Conservation (phyloP, 1,140 invertebrate species). For the Drosophila obscura region DNA sequence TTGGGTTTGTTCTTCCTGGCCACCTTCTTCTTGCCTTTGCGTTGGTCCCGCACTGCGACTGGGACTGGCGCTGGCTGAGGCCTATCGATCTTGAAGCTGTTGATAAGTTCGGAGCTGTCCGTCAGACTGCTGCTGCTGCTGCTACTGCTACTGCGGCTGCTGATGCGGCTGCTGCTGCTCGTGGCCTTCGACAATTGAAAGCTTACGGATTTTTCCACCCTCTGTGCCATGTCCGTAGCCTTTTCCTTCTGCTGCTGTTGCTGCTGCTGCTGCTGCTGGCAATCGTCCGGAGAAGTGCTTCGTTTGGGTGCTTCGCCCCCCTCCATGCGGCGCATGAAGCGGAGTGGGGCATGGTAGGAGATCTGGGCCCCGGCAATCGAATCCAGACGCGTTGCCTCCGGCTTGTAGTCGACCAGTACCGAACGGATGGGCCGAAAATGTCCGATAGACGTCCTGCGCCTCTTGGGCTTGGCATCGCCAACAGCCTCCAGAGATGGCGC, state of each 20-base stretch:
- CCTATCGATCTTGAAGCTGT: background rate
- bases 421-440: too few relatives aligned
- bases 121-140: background rate
- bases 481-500: background rate
- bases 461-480: background rate
- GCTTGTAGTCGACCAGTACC: slow-evolving; percentile 35
- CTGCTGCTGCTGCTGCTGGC: background rate
- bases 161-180: background rate
- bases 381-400: slow-evolving; percentile 25
- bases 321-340: background rate
- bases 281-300: background rate
- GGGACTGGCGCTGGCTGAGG: too few relatives aligned
- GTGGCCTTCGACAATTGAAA: slow-evolving; percentile 4
- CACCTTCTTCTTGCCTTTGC: background rate
- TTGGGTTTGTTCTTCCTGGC: slow-evolving; percentile 4
- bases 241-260: background rate
- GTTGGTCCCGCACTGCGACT: too few relatives aligned
- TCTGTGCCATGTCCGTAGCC: background rate
- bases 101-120: background rate
- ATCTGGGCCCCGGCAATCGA: slow-evolving; percentile 28
- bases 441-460: background rate
- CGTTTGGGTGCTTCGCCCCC: background rate
- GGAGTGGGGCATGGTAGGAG: slow-evolving; percentile 47
- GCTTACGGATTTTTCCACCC: slow-evolving; percentile 13
- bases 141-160: background rate